phyloP scores from a whole-genome alignment of 2,888 invertebrate species.

The Lithophane socia region DNA sequence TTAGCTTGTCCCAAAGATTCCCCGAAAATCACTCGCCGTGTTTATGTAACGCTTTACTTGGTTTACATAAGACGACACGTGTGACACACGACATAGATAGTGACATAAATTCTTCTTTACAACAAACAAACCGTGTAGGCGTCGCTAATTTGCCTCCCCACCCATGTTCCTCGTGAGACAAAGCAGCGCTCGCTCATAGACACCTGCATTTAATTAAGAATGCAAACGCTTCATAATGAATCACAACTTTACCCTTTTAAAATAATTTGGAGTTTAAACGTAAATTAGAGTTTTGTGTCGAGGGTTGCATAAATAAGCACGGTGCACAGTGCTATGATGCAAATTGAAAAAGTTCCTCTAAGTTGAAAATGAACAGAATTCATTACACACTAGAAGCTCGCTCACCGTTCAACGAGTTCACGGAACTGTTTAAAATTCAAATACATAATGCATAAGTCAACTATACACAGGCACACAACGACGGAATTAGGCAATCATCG shows the following conservation, averaged over 20 bases:
- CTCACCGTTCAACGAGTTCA: conserved; percentile 59
- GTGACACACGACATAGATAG: conserved; percentile 16
- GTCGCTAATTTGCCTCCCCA: conserved; percentile 40
- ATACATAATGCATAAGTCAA: conserved; percentile 60
- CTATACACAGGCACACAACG: conserved; percentile 38
- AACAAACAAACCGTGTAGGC: conserved; percentile 32
- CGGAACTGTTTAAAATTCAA: conserved; percentile 65
- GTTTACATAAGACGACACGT: conserved; percentile 8
- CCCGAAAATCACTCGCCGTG: not conserved
- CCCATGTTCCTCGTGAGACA: conserved; percentile 39
- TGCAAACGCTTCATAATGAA: conserved; percentile 62
- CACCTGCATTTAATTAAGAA: conserved; percentile 62
- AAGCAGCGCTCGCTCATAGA: conserved; percentile 42
- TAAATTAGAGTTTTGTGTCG: conserved; percentile 60
- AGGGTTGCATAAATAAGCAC: conserved; percentile 67
- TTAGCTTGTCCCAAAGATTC: conserved; percentile 28
- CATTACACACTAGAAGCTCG: conserved; percentile 72
- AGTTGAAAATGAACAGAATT: conserved; percentile 76
- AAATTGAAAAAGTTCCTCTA: conserved; percentile 81
- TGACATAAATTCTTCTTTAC: conserved; percentile 28
- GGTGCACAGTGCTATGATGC: conserved; percentile 73
- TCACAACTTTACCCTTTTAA: conserved; percentile 55
- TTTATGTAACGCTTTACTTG: conserved; percentile 7
- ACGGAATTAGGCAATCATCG: conserved; percentile 63
- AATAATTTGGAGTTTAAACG: conserved; percentile 61